A percentile compares a stretch with the other conserved stretches of the same genome.
These are phyloP conservation scores for Acholoe squamosa DNA, from an alignment of 2,888 invertebrate species.

Conservation along the genomic window DNA sequence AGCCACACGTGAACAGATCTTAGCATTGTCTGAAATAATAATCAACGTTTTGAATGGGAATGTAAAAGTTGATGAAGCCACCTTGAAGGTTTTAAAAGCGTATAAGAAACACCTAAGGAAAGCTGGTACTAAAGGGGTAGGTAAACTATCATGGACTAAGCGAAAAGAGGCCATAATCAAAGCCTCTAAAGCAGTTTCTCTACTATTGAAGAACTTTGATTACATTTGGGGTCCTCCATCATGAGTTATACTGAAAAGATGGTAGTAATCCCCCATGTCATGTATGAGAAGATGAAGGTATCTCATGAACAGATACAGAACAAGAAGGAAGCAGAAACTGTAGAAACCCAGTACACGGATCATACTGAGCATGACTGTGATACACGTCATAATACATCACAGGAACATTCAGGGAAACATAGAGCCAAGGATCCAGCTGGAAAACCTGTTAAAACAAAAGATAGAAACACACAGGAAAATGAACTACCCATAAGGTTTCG, in stretches of 20 bases:
- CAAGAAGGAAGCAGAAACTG: too few species aligned
- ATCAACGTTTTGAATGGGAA: not conserved
- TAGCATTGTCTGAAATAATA: not conserved
- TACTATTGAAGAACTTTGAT: not conserved
- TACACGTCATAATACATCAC: too few species aligned
- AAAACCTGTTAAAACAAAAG: too few species aligned
- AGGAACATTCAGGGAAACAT: too few species aligned
- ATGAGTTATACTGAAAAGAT: not conserved
- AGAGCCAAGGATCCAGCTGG: too few species aligned
- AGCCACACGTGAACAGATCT: not conserved
- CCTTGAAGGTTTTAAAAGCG: not conserved
- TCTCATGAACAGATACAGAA: too few species aligned
- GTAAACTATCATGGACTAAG: not conserved
- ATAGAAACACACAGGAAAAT: too few species aligned
- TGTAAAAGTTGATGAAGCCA: not conserved
- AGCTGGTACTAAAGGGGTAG: not conserved
- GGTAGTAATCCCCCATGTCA: not conserved
- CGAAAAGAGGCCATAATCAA: not conserved
- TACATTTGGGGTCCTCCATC: not conserved
- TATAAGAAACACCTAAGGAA: not conserved
- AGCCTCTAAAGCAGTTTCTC: not conserved
- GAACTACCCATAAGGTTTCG: too few species aligned
- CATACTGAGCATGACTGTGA: too few species aligned
- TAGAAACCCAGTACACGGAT: too few species aligned
- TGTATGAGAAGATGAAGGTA: too few species aligned